Evolutionary conservation across 2,113 vertebrate genomes (phyloP), one percentile per base, ranked within the genome.

Genomic region (Corydoras maculifer): DNA sequence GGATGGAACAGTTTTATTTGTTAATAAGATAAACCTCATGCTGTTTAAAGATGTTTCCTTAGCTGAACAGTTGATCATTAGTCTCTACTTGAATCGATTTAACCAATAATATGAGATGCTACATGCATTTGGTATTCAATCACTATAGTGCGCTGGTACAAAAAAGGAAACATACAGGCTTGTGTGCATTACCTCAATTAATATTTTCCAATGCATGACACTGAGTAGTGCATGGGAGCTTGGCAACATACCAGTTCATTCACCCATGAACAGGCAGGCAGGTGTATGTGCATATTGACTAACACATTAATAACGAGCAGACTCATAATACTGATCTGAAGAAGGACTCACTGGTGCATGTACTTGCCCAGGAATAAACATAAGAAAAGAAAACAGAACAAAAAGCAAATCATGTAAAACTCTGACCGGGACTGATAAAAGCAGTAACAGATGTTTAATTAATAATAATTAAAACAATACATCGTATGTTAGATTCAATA

Each of bases 251-350:
- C 63, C 74, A 70, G 31, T 31, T 58, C 54, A 58, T 18, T 66
- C 69, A 51, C 53, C 32, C 59, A 74, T 69, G 58, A 32, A 63
- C 62, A 51, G 54, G 58, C 13, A 65, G 57, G 53, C 60, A 75
- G 69, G 32, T 74, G 77, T 14, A 69, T 13, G 74, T 70, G 59
- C 58, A 54, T 76, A 79, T 73, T 18, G 62, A 70, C 62, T 32
- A 66, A 62, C 60, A 57, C 65, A 70, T 79, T 58, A 71, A 78
- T 78, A 74, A 75, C 9, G 51, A 75, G 58, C 15, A 68, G 53
- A 25, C 57, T 69, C 69, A 13, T 11, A 32, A 55, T 65, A 66
- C 35, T 58, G 48, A 49, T 31, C 53, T 31, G 55, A 13, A n/a
- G 69, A n/a, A 65, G 31, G 30, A 58, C 62, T 31, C n/a, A 62